Percentiles rank a stretch among this genome's conserved stretches.
Conservation (phyloP, 2,888 invertebrate genomes). For the Acrobasis suavella region DNA sequence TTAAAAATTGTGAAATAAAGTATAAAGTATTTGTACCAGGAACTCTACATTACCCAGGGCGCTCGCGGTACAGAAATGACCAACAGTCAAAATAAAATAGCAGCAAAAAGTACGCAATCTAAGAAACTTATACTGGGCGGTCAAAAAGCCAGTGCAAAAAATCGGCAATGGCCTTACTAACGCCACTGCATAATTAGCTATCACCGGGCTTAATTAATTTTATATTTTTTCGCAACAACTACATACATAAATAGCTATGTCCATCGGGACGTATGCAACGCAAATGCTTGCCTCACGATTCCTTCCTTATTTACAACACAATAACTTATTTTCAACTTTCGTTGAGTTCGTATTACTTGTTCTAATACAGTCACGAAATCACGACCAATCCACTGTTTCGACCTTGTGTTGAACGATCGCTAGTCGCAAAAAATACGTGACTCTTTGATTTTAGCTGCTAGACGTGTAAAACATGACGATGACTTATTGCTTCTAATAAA, state of each 20-base stretch:
- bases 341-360: neutral
- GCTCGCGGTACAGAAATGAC: too few relatives aligned
- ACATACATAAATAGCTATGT: neutral
- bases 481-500: conserved; percentile 6
- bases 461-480: neutral
- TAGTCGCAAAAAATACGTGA: conserved; percentile 16
- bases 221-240: too few relatives aligned
- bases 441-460: conserved; percentile 9
- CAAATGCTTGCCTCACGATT: neutral
- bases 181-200: too few relatives aligned
- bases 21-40: too few relatives aligned
- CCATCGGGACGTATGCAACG: neutral
- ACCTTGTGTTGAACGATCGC: conserved; percentile 2
- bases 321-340: neutral
- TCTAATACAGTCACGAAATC: neutral
- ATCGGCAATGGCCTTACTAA: too few relatives aligned
- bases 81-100: too few relatives aligned
- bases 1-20: too few relatives aligned
- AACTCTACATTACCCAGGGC: too few relatives aligned
- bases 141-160: too few relatives aligned
- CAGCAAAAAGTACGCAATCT: too few relatives aligned
- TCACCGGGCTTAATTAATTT: too few relatives aligned
- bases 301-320: neutral
- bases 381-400: conserved; percentile 1
- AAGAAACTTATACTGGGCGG: too few relatives aligned